Base-by-base conservation (phyloP, 1,140 invertebrate species). In the Philotrypesis tridentata region DNA sequence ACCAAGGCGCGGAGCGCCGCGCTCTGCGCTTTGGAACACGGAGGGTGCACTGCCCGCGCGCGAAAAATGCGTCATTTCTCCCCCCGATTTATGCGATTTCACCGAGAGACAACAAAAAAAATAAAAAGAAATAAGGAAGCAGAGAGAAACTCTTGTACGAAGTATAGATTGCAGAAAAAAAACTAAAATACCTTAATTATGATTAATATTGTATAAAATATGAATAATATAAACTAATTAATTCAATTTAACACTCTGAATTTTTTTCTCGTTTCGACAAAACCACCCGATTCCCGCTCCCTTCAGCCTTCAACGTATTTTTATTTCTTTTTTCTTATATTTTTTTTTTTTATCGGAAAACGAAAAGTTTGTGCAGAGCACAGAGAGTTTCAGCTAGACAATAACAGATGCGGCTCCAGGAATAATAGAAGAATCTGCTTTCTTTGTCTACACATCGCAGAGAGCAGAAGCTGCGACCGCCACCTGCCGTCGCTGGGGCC, bases 141-240 rank as follows among this genome's bases (percentile, higher is more conserved):
- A 29, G 63, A 55, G 21, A 25, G 37, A 79, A 86, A 87, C 84
- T 87, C 89, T 88, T 90, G 88, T 90, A 89, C 84, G 89, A 87
- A 89, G 89, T 88, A 89, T 87, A 90, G 89, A 89, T 86, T 89
- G 89, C 86, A 85, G 86, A 87, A 85, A 85, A 84, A 87, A 88
- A n/a, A n/a, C n/a, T 89, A 90, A 90, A 90, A 90, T 89, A 91
- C 86, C 90, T 91, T 91, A 91, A 90, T 87, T 91, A 91, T 89
- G 86, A 90, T 90, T 90, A 91, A 87, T 90, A 90, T 90, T 91
- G 90, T 91, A 90, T 91, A 91, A 91, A 90, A 89, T 90, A 90
- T 89, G 87, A 90, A 91, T 91, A 90, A 90, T 90, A 80, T 80
- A 83, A 90, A 90, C 88, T 90, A 90, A 91, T 89, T 90, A 90